These are phyloP conservation scores for Villa cingulata DNA, from an alignment of 2,888 invertebrate genomes.

Conservation along the genomic window DNA sequence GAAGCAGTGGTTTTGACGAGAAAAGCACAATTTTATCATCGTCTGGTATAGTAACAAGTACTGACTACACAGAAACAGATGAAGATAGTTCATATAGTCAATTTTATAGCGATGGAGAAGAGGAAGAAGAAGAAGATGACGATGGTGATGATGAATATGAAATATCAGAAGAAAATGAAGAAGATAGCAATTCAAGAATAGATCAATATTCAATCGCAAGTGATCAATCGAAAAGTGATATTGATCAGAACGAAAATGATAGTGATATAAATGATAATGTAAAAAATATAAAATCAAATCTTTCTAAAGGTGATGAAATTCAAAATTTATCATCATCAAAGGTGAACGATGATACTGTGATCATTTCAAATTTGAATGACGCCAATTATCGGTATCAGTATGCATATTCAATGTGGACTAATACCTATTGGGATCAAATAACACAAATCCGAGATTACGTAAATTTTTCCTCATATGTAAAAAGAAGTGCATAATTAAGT, in stretches of 20 bases:
- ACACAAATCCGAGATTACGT: conserved; percentile 22
- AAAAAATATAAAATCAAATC: not conserved
- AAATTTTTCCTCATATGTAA: conserved; percentile 16
- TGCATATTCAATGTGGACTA: conserved; percentile 20
- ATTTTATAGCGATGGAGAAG: conserved; percentile 7
- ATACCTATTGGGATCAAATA: conserved; percentile 23
- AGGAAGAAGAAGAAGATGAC: conserved; percentile 8
- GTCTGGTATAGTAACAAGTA: conserved; percentile 24
- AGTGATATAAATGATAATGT: too few relatives aligned
- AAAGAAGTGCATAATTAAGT: conserved; percentile 3
- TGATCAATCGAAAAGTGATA: not conserved
- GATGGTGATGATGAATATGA: conserved; percentile 3
- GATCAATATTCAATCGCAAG: not conserved
- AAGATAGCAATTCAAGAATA: not conserved
- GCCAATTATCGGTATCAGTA: conserved; percentile 11
- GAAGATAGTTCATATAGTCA: conserved; percentile 7
- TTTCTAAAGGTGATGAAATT: too few relatives aligned
- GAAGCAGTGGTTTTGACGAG: conserved; percentile 30
- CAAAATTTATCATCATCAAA: too few relatives aligned
- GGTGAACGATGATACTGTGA: too few relatives aligned
- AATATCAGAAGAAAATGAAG: conserved; percentile 5
- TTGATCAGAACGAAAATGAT: too few relatives aligned
- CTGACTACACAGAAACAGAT: conserved; percentile 16
- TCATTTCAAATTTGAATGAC: not conserved
- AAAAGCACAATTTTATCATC: conserved; percentile 24